These are phyloP conservation scores for Galaxea fascicularis DNA, from an alignment of 92 coral and sea anemone species.

Conservation along the genomic window DNA sequence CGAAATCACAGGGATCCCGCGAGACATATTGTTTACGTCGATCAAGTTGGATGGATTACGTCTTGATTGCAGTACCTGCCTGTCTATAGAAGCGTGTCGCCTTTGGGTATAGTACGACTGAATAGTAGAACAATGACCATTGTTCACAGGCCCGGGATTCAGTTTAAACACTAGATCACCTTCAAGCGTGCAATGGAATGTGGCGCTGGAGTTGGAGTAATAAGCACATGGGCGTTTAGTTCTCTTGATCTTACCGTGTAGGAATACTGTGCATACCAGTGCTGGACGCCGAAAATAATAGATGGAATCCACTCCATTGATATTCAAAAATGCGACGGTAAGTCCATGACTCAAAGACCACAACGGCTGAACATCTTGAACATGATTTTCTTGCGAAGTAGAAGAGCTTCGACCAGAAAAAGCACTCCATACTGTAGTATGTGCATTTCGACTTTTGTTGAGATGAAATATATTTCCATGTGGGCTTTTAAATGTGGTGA, in stretches of 20 bases:
- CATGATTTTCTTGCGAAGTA: conserved; percentile 7
- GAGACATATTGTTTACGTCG: conserved; percentile 14
- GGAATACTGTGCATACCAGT: conserved; percentile 22
- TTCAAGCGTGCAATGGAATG: conserved; percentile 30
- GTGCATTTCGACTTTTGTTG: conserved; percentile 14
- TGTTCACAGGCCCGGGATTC: conserved; percentile 44
- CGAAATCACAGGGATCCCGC: conserved; percentile 12
- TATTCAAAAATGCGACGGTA: conserved; percentile 15
- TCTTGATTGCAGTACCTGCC: conserved; percentile 14
- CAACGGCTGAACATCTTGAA: conserved; percentile 11
- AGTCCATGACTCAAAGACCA: conserved; percentile 10
- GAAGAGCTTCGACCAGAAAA: conserved; percentile 5
- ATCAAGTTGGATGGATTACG: conserved; percentile 22
- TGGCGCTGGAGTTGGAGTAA: conserved; percentile 36
- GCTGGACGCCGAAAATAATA: conserved; percentile 8
- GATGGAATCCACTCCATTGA: conserved; percentile 18
- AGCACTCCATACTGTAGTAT: conserved; percentile 15
- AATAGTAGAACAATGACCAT: conserved; percentile 11
- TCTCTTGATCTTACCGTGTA: conserved; percentile 26
- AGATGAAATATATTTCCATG: conserved; percentile 13
- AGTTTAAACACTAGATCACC: conserved; percentile 54
- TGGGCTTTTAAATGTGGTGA: background rate
- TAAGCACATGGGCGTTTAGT: conserved; percentile 37
- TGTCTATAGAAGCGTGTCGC: conserved; percentile 5
- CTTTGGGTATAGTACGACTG: too few relatives aligned